Conservation (phyloP, 2,888 invertebrate species). For the Trissolcus japonicus region DNA sequence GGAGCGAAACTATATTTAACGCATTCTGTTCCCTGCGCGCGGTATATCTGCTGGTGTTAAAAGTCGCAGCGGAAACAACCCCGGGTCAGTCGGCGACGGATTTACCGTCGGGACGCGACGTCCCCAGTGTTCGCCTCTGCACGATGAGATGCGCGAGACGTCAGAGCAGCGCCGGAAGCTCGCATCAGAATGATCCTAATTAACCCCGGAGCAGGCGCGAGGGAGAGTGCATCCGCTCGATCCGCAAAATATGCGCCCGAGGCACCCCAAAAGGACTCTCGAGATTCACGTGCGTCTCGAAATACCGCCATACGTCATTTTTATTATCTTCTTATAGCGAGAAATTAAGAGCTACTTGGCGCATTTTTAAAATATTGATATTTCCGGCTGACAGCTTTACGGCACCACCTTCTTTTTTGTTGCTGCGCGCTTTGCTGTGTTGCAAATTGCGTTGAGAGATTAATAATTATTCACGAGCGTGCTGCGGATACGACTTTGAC, state of each 20-base stretch:
- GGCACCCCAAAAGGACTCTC: slow-evolving; percentile 41
- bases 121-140: slow-evolving; percentile 36
- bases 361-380: slow-evolving; percentile 55
- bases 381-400: slow-evolving; percentile 50
- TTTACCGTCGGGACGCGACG: slow-evolving; percentile 46
- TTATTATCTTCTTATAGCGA: slow-evolving; percentile 55
- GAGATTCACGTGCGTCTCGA: slow-evolving; percentile 37
- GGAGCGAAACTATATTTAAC: slow-evolving; percentile 67
- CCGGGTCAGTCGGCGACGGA: slow-evolving; percentile 37
- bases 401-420: slow-evolving; percentile 11
- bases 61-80: slow-evolving; percentile 45
- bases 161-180: slow-evolving; percentile 47
- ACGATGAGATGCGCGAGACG: slow-evolving; percentile 11
- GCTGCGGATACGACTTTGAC: neutral
- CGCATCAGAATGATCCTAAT: slow-evolving; percentile 55
- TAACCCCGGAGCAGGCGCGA: slow-evolving; percentile 33
- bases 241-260: slow-evolving; percentile 43
- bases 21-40: slow-evolving; percentile 60
- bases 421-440: slow-evolving; percentile 24
- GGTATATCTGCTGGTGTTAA: slow-evolving; percentile 58
- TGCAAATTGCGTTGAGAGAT: slow-evolving; percentile 49
- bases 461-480: slow-evolving; percentile 41
- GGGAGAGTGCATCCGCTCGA: slow-evolving; percentile 45
- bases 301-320: slow-evolving; percentile 55
- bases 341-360: slow-evolving; percentile 54